phyloP scores from a whole-genome alignment of 2,113 vertebrate genomes.

The Barbus barbus region DNA sequence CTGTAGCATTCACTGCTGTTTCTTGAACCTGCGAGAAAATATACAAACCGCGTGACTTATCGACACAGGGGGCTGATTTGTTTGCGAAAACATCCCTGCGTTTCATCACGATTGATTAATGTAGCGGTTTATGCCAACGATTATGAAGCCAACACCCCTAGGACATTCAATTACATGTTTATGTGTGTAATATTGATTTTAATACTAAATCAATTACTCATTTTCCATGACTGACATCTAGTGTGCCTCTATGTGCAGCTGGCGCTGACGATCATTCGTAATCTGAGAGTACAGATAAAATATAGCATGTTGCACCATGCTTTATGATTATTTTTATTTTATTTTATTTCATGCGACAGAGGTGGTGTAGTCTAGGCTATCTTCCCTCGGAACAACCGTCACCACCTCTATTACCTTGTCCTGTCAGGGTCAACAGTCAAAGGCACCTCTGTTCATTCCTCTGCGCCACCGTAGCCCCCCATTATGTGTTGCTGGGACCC shows the following conservation, averaged over 20 bases:
- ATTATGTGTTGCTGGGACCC: constrained; percentile 50
- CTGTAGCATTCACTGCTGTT: not conserved
- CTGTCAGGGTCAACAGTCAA: constrained; percentile 51
- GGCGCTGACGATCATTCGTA: not conserved
- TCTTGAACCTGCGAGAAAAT: not conserved
- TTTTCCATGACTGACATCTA: constrained; percentile 31
- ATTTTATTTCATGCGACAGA: constrained; percentile 31
- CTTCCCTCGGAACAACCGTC: constrained; percentile 29
- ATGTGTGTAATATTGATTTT: constrained; percentile 15
- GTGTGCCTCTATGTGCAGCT: not conserved
- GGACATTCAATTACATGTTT: constrained; percentile 25
- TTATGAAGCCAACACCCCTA: constrained; percentile 1
- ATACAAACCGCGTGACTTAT: not conserved
- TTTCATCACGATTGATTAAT: not conserved
- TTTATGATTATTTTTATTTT: not conserved
- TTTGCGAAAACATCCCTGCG: not conserved
- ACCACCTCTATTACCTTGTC: constrained; percentile 54
- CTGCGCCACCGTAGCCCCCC: constrained; percentile 47
- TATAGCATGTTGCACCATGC: not conserved
- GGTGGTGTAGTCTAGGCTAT: constrained; percentile 15
- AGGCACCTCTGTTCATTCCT: constrained; percentile 52
- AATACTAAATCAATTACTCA: constrained; percentile 25
- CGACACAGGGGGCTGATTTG: not conserved
- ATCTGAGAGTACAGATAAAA: not conserved
- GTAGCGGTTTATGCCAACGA: not conserved